phyloP scores from a whole-genome alignment of 2,797 vertebrate species.

The Lophotriccus pileatus region DNA sequence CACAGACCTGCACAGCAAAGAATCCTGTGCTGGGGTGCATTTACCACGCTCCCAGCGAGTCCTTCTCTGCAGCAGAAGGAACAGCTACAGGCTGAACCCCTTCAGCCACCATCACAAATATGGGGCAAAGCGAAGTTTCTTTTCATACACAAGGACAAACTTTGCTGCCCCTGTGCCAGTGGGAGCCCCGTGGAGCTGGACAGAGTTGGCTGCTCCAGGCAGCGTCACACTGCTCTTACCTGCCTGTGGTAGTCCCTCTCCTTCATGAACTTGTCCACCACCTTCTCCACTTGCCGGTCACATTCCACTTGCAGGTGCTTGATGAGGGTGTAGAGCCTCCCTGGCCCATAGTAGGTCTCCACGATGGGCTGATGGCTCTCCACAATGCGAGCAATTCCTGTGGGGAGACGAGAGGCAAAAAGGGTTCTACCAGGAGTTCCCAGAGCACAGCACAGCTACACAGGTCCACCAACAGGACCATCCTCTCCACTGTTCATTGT shows the following conservation, averaged over 20 bases:
- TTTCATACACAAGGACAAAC: background rate
- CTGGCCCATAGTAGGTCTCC: slow-evolving; percentile 96
- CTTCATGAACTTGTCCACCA: slow-evolving; percentile 93
- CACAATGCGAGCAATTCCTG: slow-evolving; percentile 94
- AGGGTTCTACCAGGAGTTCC: background rate
- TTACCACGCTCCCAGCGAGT: background rate
- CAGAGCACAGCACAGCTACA: background rate
- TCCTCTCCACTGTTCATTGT: background rate
- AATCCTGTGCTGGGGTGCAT: background rate
- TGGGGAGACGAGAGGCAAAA: background rate
- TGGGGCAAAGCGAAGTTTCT: background rate
- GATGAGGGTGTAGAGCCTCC: slow-evolving; percentile 90
- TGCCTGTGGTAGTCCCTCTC: slow-evolving; percentile 93
- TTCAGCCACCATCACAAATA: background rate
- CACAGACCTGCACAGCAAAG: background rate
- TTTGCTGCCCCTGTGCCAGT: background rate
- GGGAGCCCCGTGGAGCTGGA: background rate
- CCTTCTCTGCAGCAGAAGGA: background rate
- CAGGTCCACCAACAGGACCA: background rate
- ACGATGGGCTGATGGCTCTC: slow-evolving; percentile 98
- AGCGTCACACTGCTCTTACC: slow-evolving; percentile 68
- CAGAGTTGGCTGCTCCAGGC: background rate
- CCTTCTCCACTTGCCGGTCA: slow-evolving; percentile 91
- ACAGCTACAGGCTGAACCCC: background rate
- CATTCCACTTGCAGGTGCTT: slow-evolving; percentile 94